Conservation (phyloP, 2,797 vertebrate genomes). For the Mionectes olivaceus region DNA sequence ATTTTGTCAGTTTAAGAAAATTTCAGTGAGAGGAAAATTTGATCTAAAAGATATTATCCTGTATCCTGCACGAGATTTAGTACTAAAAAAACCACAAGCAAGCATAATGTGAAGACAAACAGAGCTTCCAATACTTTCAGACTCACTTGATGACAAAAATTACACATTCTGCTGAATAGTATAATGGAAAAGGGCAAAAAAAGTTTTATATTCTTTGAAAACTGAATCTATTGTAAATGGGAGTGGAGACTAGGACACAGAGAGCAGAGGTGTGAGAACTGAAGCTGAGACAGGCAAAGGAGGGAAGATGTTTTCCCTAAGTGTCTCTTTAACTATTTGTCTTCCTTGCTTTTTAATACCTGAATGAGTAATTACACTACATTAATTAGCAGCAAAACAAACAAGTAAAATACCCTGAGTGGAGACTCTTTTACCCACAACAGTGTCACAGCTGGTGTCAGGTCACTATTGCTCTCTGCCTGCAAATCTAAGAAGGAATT, state of each 20-base stretch:
- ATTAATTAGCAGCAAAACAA: neutral
- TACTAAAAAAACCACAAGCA: neutral
- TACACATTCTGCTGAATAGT: neutral
- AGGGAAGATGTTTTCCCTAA: neutral
- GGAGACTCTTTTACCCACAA: neutral
- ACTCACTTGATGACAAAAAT: neutral
- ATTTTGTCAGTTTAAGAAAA: neutral
- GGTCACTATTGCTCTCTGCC: neutral
- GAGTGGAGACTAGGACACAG: neutral
- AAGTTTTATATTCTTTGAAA: neutral
- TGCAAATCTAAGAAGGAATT: neutral
- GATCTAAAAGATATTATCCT: neutral
- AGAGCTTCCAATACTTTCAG: neutral
- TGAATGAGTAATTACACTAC: neutral
- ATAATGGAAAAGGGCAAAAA: neutral
- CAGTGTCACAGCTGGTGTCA: neutral
- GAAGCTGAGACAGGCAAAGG: rapidly evolving
- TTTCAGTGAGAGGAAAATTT: neutral
- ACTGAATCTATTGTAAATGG: neutral
- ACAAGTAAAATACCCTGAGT: neutral
- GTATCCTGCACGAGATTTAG: neutral
- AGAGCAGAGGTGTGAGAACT: neutral
- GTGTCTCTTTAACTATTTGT: neutral
- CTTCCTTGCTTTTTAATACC: neutral
- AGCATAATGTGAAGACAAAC: neutral